Evolutionary conservation across 2,888 invertebrate genomes (phyloP).

Genomic region (Tinea trinotella): DNA sequence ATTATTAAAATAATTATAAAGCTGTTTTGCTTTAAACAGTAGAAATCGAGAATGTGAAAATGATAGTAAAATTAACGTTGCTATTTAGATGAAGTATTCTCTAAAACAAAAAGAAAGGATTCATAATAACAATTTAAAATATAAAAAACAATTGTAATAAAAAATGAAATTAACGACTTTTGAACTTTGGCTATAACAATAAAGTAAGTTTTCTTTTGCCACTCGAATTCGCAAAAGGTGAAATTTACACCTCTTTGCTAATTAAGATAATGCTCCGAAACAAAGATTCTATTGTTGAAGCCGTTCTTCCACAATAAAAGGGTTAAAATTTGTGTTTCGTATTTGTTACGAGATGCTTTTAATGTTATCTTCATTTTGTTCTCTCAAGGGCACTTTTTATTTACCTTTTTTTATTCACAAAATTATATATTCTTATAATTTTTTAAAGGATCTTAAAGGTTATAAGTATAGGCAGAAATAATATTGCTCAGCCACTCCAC

Average conservation of each 20-base stretch:
- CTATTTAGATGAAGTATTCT: no score
- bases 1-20: no score
- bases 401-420: no score
- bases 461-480: no score
- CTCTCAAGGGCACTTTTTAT: conserved; percentile 1
- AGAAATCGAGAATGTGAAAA: no score
- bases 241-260: conserved; percentile 20
- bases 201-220: conserved; percentile 14
- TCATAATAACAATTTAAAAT: neutral
- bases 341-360: conserved; percentile 13
- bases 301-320: conserved; percentile 9
- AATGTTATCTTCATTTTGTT: conserved; percentile 16
- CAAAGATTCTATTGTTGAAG: conserved; percentile 9
- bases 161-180: conserved; percentile 9
- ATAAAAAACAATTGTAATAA: neutral
- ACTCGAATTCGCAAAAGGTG: conserved; percentile 17
- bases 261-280: conserved; percentile 20
- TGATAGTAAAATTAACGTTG: no score
- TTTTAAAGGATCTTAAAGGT: no score
- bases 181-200: conserved; percentile 12
- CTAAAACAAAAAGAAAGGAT: neutral
- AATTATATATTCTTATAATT: no score
- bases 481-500: no score
- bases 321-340: conserved; percentile 20
- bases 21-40: no score